Evolutionary conservation across 2,113 vertebrate species (phyloP).

Genomic region (Sapayoa aenigma): DNA sequence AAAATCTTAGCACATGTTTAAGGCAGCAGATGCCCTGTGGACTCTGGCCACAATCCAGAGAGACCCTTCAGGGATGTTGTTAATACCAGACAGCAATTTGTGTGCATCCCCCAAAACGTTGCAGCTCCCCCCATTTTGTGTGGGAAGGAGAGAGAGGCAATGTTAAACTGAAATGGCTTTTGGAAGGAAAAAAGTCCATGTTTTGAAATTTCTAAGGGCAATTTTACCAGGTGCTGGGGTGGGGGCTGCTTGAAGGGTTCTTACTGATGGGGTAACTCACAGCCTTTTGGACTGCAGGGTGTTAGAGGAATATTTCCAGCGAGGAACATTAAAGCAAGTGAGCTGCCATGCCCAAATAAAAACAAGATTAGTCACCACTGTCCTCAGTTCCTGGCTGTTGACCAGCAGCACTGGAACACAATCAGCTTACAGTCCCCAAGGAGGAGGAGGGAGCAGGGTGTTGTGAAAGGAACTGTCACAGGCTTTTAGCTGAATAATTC

Average conservation of each 20-base stretch:
- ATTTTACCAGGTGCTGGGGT: background rate
- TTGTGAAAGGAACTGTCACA: background rate
- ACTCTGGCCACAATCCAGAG: background rate
- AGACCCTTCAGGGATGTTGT: background rate
- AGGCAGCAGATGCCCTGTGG: background rate
- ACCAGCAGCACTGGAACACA: background rate
- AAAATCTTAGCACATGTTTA: background rate
- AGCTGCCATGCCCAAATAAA: background rate
- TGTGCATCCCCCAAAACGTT: background rate
- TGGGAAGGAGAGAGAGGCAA: background rate
- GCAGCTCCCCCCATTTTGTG: background rate
- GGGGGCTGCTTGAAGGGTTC: background rate
- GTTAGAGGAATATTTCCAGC: background rate
- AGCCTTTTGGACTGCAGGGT: background rate
- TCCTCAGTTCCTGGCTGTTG: background rate
- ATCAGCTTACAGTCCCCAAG: background rate
- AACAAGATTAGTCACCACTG: background rate
- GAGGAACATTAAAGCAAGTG: background rate
- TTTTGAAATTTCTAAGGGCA: background rate
- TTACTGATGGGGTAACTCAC: background rate
- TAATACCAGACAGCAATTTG: background rate
- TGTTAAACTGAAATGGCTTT: background rate
- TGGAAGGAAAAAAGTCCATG: background rate
- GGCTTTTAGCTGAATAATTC: slow-evolving; percentile 28
- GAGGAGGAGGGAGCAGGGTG: background rate